Evolutionary conservation across 2,888 invertebrate species (phyloP).

Genomic region (Deilephila porcellus): DNA sequence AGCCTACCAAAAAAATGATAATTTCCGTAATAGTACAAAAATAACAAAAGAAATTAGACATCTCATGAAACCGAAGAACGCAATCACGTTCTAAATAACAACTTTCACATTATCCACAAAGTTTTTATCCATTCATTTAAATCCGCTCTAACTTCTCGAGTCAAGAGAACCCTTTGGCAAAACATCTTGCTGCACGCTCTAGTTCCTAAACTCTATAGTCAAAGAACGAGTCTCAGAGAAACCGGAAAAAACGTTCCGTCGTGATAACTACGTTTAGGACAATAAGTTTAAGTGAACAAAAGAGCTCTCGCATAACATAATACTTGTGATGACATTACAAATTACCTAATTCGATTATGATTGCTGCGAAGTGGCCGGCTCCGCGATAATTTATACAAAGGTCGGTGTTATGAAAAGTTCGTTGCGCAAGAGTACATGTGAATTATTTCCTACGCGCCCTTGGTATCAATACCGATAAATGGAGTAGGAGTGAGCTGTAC

Average conservation of each 20-base stretch:
- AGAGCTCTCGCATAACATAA: constrained; percentile 32
- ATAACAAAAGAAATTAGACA: not conserved
- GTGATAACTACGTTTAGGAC: constrained; percentile 34
- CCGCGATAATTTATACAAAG: constrained; percentile 48
- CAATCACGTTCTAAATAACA: constrained; percentile 44
- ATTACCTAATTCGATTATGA: constrained; percentile 46
- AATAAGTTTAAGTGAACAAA: constrained; percentile 21
- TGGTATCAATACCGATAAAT: constrained; percentile 35
- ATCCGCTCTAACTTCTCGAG: not conserved
- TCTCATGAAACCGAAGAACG: constrained; percentile 36
- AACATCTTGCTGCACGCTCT: constrained; percentile 59
- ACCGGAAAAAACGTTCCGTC: constrained; percentile 51
- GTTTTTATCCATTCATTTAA: constrained; percentile 42
- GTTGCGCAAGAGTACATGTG: constrained; percentile 40
- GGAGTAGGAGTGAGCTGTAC: constrained; percentile 4
- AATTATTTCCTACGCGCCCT: constrained; percentile 47
- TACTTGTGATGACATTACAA: constrained; percentile 44
- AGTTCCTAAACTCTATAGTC: constrained; percentile 65
- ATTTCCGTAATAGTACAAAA: not conserved
- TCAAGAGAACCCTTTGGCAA: constrained; percentile 44
- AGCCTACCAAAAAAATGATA: not conserved
- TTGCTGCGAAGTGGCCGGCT: constrained; percentile 38
- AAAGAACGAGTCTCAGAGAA: constrained; percentile 53
- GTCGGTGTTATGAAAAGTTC: constrained; percentile 51
- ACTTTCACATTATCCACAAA: constrained; percentile 46